Percentiles rank a stretch among this genome's conserved stretches.
These are phyloP conservation scores for Rhopalosiphum nymphaeae DNA, from an alignment of 2,888 invertebrate species.

Conservation along the genomic window DNA sequence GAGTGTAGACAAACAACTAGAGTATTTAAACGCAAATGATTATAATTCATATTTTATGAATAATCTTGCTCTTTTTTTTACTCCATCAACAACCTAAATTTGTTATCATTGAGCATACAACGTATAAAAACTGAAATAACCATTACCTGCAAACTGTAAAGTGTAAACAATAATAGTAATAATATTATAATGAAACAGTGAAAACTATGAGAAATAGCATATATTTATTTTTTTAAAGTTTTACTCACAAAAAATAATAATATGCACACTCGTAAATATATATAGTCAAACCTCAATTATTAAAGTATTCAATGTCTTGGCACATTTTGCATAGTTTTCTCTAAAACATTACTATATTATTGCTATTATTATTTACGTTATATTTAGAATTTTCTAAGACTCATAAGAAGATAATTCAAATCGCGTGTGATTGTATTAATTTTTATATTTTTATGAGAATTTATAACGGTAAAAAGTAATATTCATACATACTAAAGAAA, in stretches of 20 bases:
- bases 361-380: conserved; percentile 5
- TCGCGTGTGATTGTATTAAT: background rate
- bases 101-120: background rate
- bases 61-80: background rate
- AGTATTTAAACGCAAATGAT: background rate
- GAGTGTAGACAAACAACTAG: background rate
- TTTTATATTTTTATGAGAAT: background rate
- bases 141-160: background rate
- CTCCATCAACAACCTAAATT: background rate
- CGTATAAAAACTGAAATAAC: background rate
- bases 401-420: background rate
- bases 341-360: background rate
- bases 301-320: background rate
- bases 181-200: background rate
- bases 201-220: background rate
- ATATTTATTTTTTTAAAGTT: background rate
- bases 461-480: background rate
- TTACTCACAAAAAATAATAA: background rate
- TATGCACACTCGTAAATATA: background rate
- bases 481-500: background rate
- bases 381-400: background rate
- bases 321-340: background rate
- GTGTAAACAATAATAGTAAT: background rate
- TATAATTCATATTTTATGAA: conserved; percentile 12
- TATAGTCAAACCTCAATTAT: background rate